Conservation (phyloP, 2,888 invertebrate genomes). For the Itoplectis maculator region DNA sequence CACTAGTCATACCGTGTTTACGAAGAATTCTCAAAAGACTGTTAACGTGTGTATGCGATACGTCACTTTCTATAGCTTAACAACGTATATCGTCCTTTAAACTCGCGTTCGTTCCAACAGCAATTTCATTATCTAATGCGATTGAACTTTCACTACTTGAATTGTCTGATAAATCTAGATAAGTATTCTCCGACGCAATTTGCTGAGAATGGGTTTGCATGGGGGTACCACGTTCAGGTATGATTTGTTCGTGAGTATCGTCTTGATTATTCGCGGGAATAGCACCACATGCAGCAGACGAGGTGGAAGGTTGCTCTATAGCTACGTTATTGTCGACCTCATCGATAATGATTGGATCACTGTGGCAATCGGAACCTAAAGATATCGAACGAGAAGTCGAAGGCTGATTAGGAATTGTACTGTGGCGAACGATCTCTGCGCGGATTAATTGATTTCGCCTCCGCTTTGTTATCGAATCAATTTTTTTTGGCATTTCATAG, state of each 20-base stretch:
- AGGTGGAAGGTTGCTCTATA: conserved; percentile 16
- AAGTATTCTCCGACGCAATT: not conserved
- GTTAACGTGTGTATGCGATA: conserved; percentile 22
- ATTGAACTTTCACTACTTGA: too few relatives aligned
- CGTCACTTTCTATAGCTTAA: conserved; percentile 26
- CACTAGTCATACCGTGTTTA: conserved; percentile 32
- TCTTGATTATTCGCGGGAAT: conserved; percentile 6
- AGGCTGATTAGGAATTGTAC: conserved; percentile 22
- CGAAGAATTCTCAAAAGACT: conserved; percentile 44
- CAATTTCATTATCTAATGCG: too few relatives aligned
- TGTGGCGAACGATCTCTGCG: conserved; percentile 28
- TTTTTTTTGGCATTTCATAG: conserved; percentile 26
- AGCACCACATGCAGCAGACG: conserved; percentile 17
- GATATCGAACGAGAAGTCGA: not conserved
- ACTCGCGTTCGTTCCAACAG: not conserved
- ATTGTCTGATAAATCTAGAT: too few relatives aligned
- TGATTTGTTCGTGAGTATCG: conserved; percentile 15
- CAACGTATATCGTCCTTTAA: conserved; percentile 35
- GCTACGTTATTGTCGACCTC: conserved; percentile 11
- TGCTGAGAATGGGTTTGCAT: conserved; percentile 11
- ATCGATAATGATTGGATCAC: conserved; percentile 1
- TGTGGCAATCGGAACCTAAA: conserved; percentile 22
- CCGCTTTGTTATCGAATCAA: conserved; percentile 31
- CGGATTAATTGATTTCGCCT: conserved; percentile 34
- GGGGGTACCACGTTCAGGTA: conserved; percentile 24